Base-by-base conservation (phyloP, 2,888 invertebrate genomes). In the Netelia virgata region DNA sequence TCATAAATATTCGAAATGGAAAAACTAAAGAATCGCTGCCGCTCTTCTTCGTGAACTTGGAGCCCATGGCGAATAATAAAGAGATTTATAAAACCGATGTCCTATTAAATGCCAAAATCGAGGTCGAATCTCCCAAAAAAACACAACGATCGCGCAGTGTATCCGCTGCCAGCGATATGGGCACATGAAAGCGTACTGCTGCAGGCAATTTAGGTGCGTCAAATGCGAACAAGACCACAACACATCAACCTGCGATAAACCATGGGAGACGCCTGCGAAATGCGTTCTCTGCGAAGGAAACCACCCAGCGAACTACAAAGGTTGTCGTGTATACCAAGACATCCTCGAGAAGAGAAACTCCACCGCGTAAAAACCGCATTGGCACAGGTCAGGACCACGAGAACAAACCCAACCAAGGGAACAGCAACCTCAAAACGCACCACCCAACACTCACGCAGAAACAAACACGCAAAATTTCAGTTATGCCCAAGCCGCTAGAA, bases 151-250 rank as follows among this genome's bases (percentile, higher is more conserved):
- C 0, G 76, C 83, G 0, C 94, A 94, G 82, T 94, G 94, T 86
- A 90, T 92, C 79, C 91, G 93, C 20, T 94, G 94, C 85, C 94
- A 94, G 84, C 91, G 90, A 82, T 94, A 94, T 93, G 94, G 94
- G 0, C 94, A 94, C 78, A 90, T 93, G 0, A 93, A 94, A 83
- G 90, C 93, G 18, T 93, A 92, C 86, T 94, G 94, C 75, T 91
- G 92, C 14, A 93, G 93, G 0, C 57, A 85, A 14, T 70, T 92
- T 1, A 93, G 90, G 69, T 94, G 94, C 89, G 93, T 94, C 0
- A 94, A 94, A 86, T 94, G 94, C 90, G 93, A 91, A n/a, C 93
- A 92, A 1, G 88, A 92, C 1, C 94, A 94, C 88, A 83, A 88
- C 0, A 90, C 93, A n/a, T 91, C 3, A 28, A 3, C 1, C 3